Conservation (phyloP, 2,888 invertebrate species). For the Bellardia bayeri region DNA sequence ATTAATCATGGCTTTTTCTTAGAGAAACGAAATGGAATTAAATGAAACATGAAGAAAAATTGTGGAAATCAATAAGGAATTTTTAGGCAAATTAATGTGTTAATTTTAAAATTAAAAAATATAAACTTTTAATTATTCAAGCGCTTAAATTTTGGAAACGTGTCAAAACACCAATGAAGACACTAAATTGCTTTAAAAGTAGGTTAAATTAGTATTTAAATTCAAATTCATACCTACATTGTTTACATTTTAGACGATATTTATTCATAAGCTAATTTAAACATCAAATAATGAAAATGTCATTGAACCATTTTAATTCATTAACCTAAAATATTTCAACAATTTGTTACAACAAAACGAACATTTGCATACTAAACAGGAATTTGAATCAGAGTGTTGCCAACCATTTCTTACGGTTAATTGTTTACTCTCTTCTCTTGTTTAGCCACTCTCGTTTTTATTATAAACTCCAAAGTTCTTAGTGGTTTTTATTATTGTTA, state of each 20-base stretch:
- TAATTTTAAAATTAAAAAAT: no score
- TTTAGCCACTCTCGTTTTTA: not conserved
- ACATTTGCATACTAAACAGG: not conserved
- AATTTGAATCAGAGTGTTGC: not conserved
- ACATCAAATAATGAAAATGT: constrained; percentile 11
- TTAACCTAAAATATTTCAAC: constrained; percentile 6
- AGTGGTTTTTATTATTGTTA: not conserved
- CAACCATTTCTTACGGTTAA: not conserved
- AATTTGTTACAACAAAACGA: not conserved
- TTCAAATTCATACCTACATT: not conserved
- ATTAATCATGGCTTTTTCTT: not conserved
- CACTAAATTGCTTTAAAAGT: not conserved
- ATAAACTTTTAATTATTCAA: no score
- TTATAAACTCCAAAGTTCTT: not conserved
- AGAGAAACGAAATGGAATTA: constrained; percentile 7
- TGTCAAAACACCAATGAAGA: not conserved
- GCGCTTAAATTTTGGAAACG: not conserved
- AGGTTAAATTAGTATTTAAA: not conserved
- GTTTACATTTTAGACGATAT: not conserved
- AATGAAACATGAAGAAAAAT: no score
- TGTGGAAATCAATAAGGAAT: no score
- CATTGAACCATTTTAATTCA: constrained; percentile 13
- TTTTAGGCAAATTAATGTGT: no score
- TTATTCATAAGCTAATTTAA: not conserved
- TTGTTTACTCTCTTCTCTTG: not conserved